phyloP scores from a whole-genome alignment of 2,888 invertebrate genomes.

The Cacoxenus indagator region DNA sequence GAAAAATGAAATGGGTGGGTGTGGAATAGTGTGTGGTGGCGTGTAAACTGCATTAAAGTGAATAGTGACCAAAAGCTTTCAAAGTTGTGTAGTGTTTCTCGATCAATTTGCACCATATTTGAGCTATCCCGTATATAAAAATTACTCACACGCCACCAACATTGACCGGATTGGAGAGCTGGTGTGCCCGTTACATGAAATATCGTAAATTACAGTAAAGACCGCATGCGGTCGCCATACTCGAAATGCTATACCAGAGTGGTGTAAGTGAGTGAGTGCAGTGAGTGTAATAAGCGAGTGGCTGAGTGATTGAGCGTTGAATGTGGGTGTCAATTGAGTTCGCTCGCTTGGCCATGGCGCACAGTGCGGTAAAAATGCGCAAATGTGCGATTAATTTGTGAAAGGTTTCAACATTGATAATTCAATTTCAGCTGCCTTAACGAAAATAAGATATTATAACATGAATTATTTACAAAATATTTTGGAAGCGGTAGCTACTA shows the following conservation, averaged over 20 bases:
- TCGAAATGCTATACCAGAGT: constrained; percentile 27
- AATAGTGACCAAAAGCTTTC: not conserved
- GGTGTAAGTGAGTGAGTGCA: not conserved
- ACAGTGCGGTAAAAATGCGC: too few relatives aligned
- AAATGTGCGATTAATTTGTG: too few relatives aligned
- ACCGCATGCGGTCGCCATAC: constrained; percentile 42
- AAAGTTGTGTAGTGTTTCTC: constrained; percentile 1
- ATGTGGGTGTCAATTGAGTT: not conserved
- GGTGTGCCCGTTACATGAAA: constrained; percentile 25
- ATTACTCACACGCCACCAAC: constrained; percentile 19
- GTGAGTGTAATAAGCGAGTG: not conserved
- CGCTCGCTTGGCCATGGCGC: too few relatives aligned
- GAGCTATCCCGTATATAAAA: not conserved
- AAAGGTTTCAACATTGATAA: too few relatives aligned
- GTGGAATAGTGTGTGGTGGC: too few relatives aligned
- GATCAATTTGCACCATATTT: constrained; percentile 19
- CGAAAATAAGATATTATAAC: too few relatives aligned
- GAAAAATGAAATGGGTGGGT: too few relatives aligned
- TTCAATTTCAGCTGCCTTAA: too few relatives aligned
- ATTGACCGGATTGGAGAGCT: constrained; percentile 12
- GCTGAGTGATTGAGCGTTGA: not conserved
- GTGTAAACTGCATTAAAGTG: not conserved
- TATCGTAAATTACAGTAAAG: constrained; percentile 51
- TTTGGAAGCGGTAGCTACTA: too few relatives aligned
- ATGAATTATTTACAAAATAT: too few relatives aligned